Evolutionary conservation across 2,113 vertebrate genomes (phyloP).

Genomic region (Percopsis transmontana): DNA sequence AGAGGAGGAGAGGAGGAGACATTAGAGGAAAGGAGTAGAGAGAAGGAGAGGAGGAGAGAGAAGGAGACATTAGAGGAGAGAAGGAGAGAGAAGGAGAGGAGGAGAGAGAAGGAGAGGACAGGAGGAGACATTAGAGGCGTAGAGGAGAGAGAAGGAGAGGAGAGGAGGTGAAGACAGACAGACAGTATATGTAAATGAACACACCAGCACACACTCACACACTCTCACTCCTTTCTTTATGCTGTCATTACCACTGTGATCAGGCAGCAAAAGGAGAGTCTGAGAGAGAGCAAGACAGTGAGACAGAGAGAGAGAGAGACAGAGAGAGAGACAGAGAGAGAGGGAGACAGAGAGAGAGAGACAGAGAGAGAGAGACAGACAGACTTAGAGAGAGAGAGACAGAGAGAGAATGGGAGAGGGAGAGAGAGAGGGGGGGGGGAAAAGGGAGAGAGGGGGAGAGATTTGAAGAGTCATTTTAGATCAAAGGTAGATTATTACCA

Average conservation of each 20-base stretch:
- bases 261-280: not conserved
- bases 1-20: not conserved
- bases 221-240: too few relatives aligned
- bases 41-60: not conserved
- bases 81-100: not conserved
- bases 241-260: too few relatives aligned
- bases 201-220: too few relatives aligned
- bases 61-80: too few relatives aligned
- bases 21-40: conserved; percentile 5
- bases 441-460: not conserved
- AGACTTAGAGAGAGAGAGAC: not conserved
- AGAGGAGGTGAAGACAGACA: not conserved
- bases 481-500: not conserved
- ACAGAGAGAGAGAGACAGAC: not conserved
- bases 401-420: not conserved
- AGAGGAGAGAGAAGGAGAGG: not conserved
- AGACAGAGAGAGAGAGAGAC: not conserved
- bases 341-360: not conserved
- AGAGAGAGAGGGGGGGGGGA: too few relatives aligned
- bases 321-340: not conserved
- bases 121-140: not conserved
- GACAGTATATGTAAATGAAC: not conserved
- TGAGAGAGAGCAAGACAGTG: not conserved
- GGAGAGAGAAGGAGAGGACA: not conserved
- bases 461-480: not conserved